Percentiles rank a stretch among this genome's conserved stretches.
Evolutionary conservation across 2,113 vertebrate genomes (phyloP).

Genomic region (Chaenocephalus aceratus): DNA sequence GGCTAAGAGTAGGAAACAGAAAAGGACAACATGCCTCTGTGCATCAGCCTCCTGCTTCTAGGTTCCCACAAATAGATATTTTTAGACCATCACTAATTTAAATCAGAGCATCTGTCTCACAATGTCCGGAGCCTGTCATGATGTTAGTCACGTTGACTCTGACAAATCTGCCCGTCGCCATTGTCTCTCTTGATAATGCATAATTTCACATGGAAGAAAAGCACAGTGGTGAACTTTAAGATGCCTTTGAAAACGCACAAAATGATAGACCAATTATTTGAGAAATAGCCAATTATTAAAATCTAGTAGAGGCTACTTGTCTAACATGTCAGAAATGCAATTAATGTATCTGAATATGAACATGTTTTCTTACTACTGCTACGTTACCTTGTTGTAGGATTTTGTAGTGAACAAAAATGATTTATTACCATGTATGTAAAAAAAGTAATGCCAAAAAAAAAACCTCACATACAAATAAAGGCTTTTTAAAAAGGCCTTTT

Average conservation of each 20-base stretch:
- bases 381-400: neutral
- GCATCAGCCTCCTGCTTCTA: neutral
- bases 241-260: neutral
- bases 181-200: neutral
- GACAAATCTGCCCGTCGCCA: conserved; percentile 7
- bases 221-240: neutral
- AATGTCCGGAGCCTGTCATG: conserved; percentile 24
- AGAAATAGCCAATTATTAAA: neutral
- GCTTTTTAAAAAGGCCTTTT: too few relatives aligned
- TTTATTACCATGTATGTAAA: too few relatives aligned
- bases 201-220: conserved; percentile 34
- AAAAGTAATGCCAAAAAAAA: too few relatives aligned
- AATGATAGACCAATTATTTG: neutral
- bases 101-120: conserved; percentile 20
- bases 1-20: neutral
- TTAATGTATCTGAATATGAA: conserved; percentile 1
- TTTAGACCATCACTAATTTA: conserved; percentile 52
- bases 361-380: neutral
- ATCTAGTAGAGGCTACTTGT: neutral
- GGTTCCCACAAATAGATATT: conserved; percentile 14
- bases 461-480: too few relatives aligned
- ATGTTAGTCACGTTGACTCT: conserved; percentile 32
- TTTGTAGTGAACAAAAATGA: conserved; percentile 6
- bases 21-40: neutral
- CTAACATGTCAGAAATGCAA: neutral